These are phyloP conservation scores for Akabosia matsudoensis DNA, from an alignment of 1,140 invertebrate genomes.

Conservation along the genomic window DNA sequence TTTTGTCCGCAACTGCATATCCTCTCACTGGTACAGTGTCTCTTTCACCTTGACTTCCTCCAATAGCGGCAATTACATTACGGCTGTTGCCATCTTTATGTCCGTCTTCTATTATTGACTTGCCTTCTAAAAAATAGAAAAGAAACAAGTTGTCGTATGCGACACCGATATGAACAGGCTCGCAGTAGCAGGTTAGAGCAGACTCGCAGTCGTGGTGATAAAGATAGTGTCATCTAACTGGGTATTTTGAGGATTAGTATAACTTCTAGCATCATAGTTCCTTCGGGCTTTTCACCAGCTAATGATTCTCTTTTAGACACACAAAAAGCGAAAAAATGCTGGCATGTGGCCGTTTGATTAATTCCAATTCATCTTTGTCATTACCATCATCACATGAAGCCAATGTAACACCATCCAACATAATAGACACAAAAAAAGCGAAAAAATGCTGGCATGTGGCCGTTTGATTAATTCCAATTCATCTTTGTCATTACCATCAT, in stretches of 20 bases:
- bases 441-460: neutral
- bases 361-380: neutral
- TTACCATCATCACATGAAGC: neutral
- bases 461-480: conserved; percentile 3
- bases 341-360: conserved; percentile 4
- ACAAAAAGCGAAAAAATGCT: neutral
- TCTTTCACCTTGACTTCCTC: neutral
- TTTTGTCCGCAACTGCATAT: neutral
- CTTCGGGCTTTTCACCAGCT: too few species aligned
- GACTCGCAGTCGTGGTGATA: too few species aligned
- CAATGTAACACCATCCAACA: neutral
- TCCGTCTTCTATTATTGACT: neutral
- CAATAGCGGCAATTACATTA: neutral
- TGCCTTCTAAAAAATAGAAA: neutral
- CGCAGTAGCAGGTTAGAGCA: neutral
- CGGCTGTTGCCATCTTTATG: neutral
- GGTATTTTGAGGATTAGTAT: neutral
- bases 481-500: neutral
- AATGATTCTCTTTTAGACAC: neutral
- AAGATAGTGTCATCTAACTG: neutral
- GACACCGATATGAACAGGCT: too few species aligned
- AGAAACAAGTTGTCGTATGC: too few species aligned
- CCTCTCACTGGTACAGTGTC: neutral
- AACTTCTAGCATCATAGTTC: neutral
- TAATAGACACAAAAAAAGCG: neutral